A percentile compares a stretch with the other conserved stretches of the same genome.
Conservation (phyloP, 2,888 invertebrate genomes). For the Diploptera punctata region DNA sequence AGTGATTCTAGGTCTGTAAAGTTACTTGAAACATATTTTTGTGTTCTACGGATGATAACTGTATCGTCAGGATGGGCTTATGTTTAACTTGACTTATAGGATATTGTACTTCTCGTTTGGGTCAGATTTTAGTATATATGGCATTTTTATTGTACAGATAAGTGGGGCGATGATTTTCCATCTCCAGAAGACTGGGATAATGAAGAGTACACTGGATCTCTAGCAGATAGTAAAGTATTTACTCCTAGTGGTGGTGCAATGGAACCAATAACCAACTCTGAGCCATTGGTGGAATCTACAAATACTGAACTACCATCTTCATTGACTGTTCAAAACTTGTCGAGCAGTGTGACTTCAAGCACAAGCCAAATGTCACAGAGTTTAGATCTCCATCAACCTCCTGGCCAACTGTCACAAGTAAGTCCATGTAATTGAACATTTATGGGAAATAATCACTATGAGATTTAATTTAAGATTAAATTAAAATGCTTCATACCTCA, state of each 20-base stretch:
- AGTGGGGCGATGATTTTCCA: conserved; percentile 61
- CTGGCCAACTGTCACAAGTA: conserved; percentile 40
- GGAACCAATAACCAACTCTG: conserved; percentile 38
- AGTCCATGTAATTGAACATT: no score
- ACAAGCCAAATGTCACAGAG: conserved; percentile 42
- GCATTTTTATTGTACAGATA: no score
- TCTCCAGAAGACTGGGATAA: conserved; percentile 83
- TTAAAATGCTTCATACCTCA: no score
- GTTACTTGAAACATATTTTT: no score
- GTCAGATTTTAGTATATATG: no score
- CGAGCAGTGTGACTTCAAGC: conserved; percentile 43
- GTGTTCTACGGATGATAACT: no score
- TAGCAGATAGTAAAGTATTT: conserved; percentile 93
- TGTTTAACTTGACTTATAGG: no score
- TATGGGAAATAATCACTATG: no score
- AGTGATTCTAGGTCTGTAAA: no score
- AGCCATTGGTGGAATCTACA: conserved; percentile 37
- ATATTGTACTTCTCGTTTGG: no score
- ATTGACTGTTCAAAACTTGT: conserved; percentile 42
- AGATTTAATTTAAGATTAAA: no score
- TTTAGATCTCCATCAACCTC: conserved; percentile 39
- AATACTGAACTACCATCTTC: conserved; percentile 37
- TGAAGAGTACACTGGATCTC: conserved; percentile 94
- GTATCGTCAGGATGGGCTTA: no score
- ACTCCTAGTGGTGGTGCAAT: conserved; percentile 67